A percentile compares a stretch with the other conserved stretches of the same genome.
phyloP scores from a whole-genome alignment of 2,888 invertebrate genomes.

The Bombylius major region DNA sequence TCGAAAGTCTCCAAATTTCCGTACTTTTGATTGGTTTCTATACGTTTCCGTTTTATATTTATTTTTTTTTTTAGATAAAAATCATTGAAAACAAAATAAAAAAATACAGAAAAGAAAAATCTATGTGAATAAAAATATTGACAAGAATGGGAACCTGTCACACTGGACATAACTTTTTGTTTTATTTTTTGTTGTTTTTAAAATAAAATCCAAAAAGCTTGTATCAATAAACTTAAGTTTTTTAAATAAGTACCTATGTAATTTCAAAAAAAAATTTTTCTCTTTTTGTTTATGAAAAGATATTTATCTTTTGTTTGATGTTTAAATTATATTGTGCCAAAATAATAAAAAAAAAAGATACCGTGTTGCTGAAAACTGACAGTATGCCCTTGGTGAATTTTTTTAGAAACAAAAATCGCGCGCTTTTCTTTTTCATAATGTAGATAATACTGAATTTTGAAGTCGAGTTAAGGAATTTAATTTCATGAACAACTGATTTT shows the following conservation, averaged over 20 bases:
- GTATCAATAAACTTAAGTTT: no score
- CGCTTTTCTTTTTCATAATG: not conserved
- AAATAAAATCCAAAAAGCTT: not conserved
- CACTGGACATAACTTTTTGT: not conserved
- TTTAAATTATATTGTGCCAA: no score
- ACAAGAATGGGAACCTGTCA: not conserved
- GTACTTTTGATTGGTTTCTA: conserved; percentile 5
- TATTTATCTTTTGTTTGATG: no score
- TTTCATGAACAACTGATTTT: conserved; percentile 1
- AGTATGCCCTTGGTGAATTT: no score
- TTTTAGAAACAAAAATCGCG: not conserved
- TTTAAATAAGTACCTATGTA: no score
- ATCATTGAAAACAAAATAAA: no score
- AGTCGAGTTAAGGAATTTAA: not conserved
- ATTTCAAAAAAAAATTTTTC: no score
- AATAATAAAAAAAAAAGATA: no score
- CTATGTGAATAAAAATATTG: not conserved
- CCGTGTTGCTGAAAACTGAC: no score
- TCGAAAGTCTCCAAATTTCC: conserved; percentile 10
- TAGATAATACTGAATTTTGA: not conserved
- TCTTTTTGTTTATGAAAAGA: no score
- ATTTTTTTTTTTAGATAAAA: not conserved
- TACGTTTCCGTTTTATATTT: not conserved
- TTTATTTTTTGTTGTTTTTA: not conserved
- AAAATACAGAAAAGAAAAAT: no score